Evolutionary conservation across 2,888 invertebrate species (phyloP), one percentile per base, ranked within the genome.

Genomic region (Toxonevra muliebris): DNA sequence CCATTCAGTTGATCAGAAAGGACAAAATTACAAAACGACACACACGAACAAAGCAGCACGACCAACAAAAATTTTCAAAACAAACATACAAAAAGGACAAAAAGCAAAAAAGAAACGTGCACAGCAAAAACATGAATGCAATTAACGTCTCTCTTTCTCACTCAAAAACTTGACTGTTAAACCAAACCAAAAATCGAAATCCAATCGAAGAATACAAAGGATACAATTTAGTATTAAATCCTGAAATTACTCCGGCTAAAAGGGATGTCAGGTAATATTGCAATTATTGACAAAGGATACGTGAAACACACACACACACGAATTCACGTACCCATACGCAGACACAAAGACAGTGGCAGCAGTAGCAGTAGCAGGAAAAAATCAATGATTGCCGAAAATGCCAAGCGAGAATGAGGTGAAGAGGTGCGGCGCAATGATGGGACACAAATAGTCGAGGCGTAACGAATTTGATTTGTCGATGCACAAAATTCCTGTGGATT

Each of bases 381-480:
- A 59, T 10, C 45, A 57, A 15, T 45, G 57, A 17, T n/a, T 48
- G 13, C 50, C 15, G 8, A 48, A 2, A 7, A 7, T 3, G 50
- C 2, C 2, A 7, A 13, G 50, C 13, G 4, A 4, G 15, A 3
- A 48, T 15, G 15, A 48, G 15, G 15, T 48, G 15, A 48, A 48
- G 15, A 30, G 30, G 30, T 4, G 30, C 30, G 13, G 15, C 8
- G 50, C 13, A 48, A 41, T 5, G 12, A 69, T 61, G 62, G 17
- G 53, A 45, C 63, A 43, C 65, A 65, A 68, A 69, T 67, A 61
- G 68, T 12, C 58, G 69, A 66, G 71, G 71, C 69, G 66, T 65
- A 69, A 64, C 69, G 66, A 69, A 71, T 69, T 66, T 61, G 71
- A 71, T 71, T 71, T 71, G 68, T 66, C 65, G 54, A n/a, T 48